phyloP scores from a whole-genome alignment of 2,113 vertebrate genomes.

The Bolborhynchus lineola region DNA sequence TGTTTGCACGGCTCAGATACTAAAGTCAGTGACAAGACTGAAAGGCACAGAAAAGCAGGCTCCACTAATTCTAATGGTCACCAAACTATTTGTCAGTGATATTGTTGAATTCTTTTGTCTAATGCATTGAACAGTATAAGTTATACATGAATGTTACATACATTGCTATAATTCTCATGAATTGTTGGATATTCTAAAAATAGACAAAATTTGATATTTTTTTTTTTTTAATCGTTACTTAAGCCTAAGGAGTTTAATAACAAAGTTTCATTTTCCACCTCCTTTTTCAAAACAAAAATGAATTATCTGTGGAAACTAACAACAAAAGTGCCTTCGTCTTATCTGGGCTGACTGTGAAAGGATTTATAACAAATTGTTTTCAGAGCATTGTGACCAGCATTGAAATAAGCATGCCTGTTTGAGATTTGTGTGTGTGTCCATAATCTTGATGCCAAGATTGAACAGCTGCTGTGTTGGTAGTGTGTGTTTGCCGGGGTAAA shows the following conservation, averaged over 20 bases:
- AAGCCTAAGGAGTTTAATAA: neutral
- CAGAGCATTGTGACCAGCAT: constrained; percentile 43
- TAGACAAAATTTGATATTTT: neutral
- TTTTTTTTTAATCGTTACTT: neutral
- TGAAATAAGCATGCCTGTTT: constrained; percentile 36
- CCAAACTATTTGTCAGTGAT: neutral
- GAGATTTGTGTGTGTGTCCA: neutral
- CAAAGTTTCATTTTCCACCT: neutral
- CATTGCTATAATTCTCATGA: neutral
- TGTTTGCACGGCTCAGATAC: neutral
- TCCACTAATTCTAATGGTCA: neutral
- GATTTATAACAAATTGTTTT: constrained; percentile 48
- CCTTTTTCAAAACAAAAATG: neutral
- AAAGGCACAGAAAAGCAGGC: neutral
- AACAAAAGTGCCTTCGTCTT: constrained; percentile 4
- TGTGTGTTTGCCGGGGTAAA: neutral
- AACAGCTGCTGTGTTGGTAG: constrained; percentile 31
- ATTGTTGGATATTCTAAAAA: neutral
- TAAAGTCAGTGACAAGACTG: neutral
- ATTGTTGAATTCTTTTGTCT: neutral
- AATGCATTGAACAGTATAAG: neutral
- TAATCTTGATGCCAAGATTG: constrained; percentile 49
- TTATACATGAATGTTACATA: neutral
- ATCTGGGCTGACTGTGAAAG: neutral
- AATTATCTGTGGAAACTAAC: neutral